These are phyloP conservation scores for Montipora cactus DNA, from an alignment of 64 coral and sea anemone species.

Conservation along the genomic window DNA sequence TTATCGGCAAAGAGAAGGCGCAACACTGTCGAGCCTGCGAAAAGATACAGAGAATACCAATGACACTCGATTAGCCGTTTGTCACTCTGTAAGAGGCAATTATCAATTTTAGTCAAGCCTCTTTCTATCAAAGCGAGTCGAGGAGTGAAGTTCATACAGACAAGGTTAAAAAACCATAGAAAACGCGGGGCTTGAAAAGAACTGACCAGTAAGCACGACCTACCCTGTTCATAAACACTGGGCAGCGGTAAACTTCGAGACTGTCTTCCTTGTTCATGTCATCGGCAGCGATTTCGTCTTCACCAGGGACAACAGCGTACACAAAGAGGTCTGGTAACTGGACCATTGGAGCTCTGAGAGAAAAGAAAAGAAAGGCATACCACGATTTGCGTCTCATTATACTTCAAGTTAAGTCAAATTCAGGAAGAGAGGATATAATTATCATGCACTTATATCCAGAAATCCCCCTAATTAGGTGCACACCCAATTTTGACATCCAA, in stretches of 20 bases:
- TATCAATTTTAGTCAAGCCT: neutral
- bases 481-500: no score
- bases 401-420: no score
- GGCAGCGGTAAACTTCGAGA: slow-evolving; percentile 63
- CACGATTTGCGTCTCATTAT: neutral
- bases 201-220: neutral
- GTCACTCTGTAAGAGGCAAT: neutral
- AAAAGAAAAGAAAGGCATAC: no score
- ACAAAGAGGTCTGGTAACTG: slow-evolving; percentile 60
- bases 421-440: no score
- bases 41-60: neutral
- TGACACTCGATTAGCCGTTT: neutral
- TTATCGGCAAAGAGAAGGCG: slow-evolving; percentile 61
- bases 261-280: slow-evolving; percentile 8
- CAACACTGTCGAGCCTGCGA: slow-evolving; percentile 63
- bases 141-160: neutral
- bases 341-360: slow-evolving; percentile 13
- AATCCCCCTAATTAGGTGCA: no score
- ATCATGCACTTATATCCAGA: no score
- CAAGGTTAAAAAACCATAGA: no score
- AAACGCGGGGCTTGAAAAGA: no score
- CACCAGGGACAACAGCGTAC: slow-evolving; percentile 14
- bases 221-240: slow-evolving; percentile 79
- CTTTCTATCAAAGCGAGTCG: neutral
- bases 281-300: neutral